These are phyloP conservation scores for Gallirallus australis DNA, from an alignment of 2,797 vertebrate species.

Conservation along the genomic window DNA sequence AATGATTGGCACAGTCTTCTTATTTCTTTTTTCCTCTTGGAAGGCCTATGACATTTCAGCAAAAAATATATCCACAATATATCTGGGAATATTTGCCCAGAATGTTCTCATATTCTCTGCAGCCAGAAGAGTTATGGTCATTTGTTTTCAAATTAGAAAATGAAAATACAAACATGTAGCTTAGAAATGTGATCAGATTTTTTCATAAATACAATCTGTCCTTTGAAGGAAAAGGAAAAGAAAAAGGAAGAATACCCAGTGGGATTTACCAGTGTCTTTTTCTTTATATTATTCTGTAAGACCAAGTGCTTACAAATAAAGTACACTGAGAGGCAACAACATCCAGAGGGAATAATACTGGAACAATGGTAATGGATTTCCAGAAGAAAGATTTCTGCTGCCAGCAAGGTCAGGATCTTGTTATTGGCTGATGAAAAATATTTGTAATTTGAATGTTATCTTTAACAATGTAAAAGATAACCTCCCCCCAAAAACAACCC, in stretches of 20 bases:
- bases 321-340: not conserved
- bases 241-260: not conserved
- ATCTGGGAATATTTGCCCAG: not conserved
- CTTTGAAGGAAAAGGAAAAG: not conserved
- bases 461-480: not conserved
- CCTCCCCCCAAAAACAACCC: rapidly evolving
- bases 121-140: not conserved
- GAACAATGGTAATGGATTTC: conserved; percentile 2
- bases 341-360: conserved; percentile 6
- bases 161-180: not conserved
- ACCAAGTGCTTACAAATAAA: not conserved
- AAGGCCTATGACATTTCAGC: not conserved
- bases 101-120: not conserved
- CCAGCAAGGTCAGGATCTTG: conserved; percentile 1
- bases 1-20: not conserved
- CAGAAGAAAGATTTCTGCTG: conserved; percentile 30
- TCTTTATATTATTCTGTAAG: conserved; percentile 28
- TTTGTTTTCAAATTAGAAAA: not conserved
- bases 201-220: not conserved
- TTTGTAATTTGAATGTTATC: conserved; percentile 36
- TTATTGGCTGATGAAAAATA: conserved; percentile 17
- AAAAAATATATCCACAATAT: not conserved
- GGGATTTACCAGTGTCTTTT: not conserved
- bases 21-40: not conserved
- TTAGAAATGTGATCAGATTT: not conserved